These are phyloP conservation scores for Prinia subflava DNA, from an alignment of 2,113 vertebrate species.

Conservation along the genomic window DNA sequence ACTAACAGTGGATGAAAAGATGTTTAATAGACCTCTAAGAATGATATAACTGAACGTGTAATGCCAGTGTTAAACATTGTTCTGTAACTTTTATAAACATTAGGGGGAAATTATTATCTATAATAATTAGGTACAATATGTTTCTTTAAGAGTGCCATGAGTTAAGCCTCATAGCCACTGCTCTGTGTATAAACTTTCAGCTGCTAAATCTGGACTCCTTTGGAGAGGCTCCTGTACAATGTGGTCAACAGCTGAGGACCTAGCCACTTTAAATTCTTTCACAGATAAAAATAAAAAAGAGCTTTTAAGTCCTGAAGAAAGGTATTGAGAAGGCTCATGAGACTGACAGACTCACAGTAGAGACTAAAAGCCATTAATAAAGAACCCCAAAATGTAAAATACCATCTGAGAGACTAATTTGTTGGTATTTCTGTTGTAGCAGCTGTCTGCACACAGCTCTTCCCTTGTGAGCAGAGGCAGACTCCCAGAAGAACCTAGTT, in stretches of 20 bases:
- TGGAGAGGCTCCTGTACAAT: neutral
- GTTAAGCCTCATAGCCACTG: neutral
- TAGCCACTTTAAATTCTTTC: neutral
- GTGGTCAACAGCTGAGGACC: neutral
- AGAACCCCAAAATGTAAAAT: neutral
- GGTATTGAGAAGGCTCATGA: neutral
- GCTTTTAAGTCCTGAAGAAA: neutral
- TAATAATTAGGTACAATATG: neutral
- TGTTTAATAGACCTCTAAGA: neutral
- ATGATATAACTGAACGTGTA: neutral
- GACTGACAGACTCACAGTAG: neutral
- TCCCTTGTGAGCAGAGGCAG: neutral
- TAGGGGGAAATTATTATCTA: neutral
- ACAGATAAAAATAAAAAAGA: neutral
- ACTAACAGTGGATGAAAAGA: neutral
- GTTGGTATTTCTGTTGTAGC: neutral
- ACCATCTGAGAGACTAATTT: neutral
- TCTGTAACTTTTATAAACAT: neutral
- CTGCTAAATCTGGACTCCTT: neutral
- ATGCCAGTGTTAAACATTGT: neutral
- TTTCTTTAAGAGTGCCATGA: neutral
- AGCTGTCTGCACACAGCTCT: neutral
- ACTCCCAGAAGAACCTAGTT: neutral
- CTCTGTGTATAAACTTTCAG: neutral
- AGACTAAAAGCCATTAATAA: neutral